phyloP scores from a whole-genome alignment of 2,888 invertebrate genomes.

The Galerucella nymphaeae region DNA sequence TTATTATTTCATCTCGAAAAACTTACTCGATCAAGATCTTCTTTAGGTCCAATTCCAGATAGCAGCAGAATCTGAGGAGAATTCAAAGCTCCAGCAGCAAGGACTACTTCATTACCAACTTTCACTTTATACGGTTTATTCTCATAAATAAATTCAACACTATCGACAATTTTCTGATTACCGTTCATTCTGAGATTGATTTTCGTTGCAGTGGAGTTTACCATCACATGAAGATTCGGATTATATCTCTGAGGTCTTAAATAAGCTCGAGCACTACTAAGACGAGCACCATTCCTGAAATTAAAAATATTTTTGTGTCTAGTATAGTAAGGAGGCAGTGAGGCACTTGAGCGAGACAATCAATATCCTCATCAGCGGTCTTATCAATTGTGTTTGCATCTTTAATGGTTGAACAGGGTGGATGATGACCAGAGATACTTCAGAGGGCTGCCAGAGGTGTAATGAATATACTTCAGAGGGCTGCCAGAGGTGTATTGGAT shows the following conservation, averaged over 20 bases:
- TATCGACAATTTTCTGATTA: slow-evolving; percentile 67
- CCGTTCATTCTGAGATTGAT: slow-evolving; percentile 66
- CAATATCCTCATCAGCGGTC: no score
- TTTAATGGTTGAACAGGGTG: no score
- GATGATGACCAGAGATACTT: no score
- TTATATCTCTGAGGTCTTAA: slow-evolving; percentile 71
- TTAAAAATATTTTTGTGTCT: background rate
- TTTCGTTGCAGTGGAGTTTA: slow-evolving; percentile 72
- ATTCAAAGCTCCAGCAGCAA: slow-evolving; percentile 74
- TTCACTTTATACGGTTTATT: slow-evolving; percentile 65
- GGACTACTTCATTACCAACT: slow-evolving; percentile 70
- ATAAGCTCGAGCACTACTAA: slow-evolving; percentile 72
- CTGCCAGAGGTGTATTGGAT: no score
- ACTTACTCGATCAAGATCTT: slow-evolving; percentile 66
- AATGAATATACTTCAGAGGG: no score
- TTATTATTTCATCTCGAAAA: background rate
- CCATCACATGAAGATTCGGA: slow-evolving; percentile 71
- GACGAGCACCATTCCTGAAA: slow-evolving; percentile 71
- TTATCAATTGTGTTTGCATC: no score
- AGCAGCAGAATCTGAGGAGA: slow-evolving; percentile 75
- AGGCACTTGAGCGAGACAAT: no score
- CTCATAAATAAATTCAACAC: slow-evolving; percentile 72
- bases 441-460: no score
- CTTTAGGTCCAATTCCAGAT: slow-evolving; percentile 75
- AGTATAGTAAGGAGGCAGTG: no score